These are phyloP conservation scores for Disparrhopalites patrizii DNA, from an alignment of 2,888 invertebrate genomes.

Conservation along the genomic window DNA sequence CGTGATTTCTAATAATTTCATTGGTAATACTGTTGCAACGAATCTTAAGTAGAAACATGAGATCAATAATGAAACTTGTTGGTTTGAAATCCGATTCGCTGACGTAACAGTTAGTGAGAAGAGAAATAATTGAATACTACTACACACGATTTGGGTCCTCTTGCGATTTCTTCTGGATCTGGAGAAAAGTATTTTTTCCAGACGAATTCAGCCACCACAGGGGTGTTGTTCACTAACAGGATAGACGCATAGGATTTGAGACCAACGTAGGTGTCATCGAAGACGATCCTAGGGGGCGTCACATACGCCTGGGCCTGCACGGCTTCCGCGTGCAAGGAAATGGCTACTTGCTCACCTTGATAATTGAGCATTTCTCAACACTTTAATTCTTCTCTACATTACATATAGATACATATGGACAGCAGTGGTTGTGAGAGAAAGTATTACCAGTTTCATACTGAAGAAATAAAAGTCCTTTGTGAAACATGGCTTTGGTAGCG, in stretches of 20 bases:
- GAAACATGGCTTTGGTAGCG: constrained; percentile 14
- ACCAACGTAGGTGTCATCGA: constrained; percentile 19
- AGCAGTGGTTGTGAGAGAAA: too few relatives aligned
- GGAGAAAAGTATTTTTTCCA: constrained; percentile 12
- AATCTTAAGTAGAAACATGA: background rate
- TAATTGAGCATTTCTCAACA: background rate
- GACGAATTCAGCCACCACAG: constrained; percentile 6
- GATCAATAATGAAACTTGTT: background rate
- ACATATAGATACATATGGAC: background rate
- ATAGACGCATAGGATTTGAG: background rate
- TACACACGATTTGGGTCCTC: background rate
- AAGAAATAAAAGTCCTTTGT: constrained; percentile 35
- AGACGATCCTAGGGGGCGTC: background rate
- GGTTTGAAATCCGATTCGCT: too few relatives aligned
- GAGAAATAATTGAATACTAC: too few relatives aligned
- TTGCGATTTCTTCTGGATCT: background rate
- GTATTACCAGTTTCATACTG: constrained; percentile 44
- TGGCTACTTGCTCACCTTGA: constrained; percentile 8
- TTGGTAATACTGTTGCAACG: background rate
- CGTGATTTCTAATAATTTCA: background rate
- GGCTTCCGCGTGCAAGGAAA: constrained; percentile 9
- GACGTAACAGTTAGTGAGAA: too few relatives aligned
- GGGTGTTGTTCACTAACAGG: constrained; percentile 1
- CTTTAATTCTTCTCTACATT: background rate
- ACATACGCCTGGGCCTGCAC: background rate